These are phyloP conservation scores for Prunella strophiata DNA, from an alignment of 2,797 vertebrate species.

Conservation along the genomic window DNA sequence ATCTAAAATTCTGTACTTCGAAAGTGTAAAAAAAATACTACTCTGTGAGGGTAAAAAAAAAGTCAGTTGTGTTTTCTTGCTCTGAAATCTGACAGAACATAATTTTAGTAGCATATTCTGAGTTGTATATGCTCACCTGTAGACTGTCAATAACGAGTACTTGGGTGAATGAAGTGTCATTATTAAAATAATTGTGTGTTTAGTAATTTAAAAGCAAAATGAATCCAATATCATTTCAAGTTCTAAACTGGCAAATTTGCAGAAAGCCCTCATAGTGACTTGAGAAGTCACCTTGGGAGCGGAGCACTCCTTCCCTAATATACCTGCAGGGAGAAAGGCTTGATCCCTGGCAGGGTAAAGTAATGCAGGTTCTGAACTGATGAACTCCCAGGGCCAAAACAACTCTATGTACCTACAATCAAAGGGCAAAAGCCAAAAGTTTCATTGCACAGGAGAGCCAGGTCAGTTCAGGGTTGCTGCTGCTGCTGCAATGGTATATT, in stretches of 20 bases:
- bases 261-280: neutral
- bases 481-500: neutral
- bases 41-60: neutral
- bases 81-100: neutral
- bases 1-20: neutral
- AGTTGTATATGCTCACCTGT: neutral
- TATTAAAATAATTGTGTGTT: neutral
- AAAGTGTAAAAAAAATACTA: neutral
- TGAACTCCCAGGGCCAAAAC: neutral
- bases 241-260: neutral
- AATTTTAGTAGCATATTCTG: neutral
- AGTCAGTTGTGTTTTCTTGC: neutral
- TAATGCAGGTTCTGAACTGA: neutral
- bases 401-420: neutral
- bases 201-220: neutral
- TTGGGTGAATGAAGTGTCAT: neutral
- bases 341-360: neutral
- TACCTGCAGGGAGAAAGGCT: neutral
- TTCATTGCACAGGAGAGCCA: neutral
- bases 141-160: neutral
- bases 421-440: neutral
- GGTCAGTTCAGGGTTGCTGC: neutral
- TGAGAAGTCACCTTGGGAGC: neutral
- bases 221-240: neutral
- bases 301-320: neutral